A percentile compares a stretch with the other conserved stretches of the same genome.
Conservation (phyloP, 2,797 vertebrate species). For the Xenentodon cancila region DNA sequence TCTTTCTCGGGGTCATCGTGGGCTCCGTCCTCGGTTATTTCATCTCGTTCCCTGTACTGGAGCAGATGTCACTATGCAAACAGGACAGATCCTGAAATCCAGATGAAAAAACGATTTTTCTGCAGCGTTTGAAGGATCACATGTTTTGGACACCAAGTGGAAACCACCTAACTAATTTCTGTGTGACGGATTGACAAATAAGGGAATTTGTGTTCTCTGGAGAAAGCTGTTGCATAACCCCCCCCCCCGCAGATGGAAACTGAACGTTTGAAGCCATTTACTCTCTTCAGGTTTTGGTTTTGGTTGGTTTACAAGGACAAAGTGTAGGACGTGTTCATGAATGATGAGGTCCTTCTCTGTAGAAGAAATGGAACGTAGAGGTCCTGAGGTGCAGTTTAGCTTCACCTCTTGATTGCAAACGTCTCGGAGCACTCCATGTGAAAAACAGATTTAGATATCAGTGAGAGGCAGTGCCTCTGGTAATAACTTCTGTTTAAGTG, state of each 20-base stretch:
- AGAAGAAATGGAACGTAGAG: too few species aligned
- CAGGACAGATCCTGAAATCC: neutral
- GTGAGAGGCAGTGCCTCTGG: neutral
- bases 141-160: neutral
- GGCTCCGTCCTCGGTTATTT: constrained; percentile 91
- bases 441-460: too few species aligned
- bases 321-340: neutral
- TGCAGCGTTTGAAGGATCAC: neutral
- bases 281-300: too few species aligned
- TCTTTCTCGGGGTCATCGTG: constrained; percentile 89
- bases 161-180: neutral
- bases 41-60: constrained; percentile 87
- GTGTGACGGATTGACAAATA: too few species aligned
- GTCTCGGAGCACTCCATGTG: too few species aligned
- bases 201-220: neutral
- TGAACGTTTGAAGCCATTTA: neutral
- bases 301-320: neutral
- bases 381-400: too few species aligned
- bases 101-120: neutral
- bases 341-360: neutral
- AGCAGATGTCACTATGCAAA: constrained; percentile 23
- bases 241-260: neutral
- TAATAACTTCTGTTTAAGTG: neutral
- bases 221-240: constrained; percentile 2
- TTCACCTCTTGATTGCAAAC: too few species aligned